phyloP scores from a whole-genome alignment of 2,113 vertebrate genomes.

The Tenebrosternarchus preto region DNA sequence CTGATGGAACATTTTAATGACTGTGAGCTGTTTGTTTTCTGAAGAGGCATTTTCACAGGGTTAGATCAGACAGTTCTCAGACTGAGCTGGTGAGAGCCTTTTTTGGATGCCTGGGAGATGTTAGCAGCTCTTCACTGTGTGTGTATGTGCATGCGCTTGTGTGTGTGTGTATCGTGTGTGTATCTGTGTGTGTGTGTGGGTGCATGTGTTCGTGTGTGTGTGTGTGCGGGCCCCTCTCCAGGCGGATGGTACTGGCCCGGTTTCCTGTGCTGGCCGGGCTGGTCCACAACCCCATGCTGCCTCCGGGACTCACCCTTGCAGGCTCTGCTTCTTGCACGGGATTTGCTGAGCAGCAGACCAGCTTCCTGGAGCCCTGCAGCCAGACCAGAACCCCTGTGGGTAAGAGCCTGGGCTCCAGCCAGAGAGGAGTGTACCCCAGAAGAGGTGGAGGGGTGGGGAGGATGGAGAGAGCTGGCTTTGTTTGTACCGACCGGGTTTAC shows the following conservation, averaged over 20 bases:
- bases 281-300: constrained; percentile 73
- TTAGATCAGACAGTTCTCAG: too few species aligned
- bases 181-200: constrained; percentile 28
- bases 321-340: constrained; percentile 77
- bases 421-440: background rate
- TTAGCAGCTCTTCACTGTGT: constrained; percentile 18
- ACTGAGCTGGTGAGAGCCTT: too few species aligned
- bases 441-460: too few species aligned
- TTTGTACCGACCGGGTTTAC: too few species aligned
- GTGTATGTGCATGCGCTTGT: constrained; percentile 44
- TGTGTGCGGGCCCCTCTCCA: constrained; percentile 62
- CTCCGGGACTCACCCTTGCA: constrained; percentile 76
- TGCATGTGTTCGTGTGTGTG: constrained; percentile 24
- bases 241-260: constrained; percentile 81
- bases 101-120: too few species aligned
- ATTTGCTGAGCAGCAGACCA: constrained; percentile 80
- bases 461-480: too few species aligned
- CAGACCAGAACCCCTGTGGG: constrained; percentile 75
- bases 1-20: background rate
- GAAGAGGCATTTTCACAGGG: too few species aligned
- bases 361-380: constrained; percentile 76
- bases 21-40: background rate
- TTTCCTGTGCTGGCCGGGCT: constrained; percentile 78
- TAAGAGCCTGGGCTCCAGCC: constrained; percentile 60
- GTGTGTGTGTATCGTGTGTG: constrained; percentile 44